These are phyloP conservation scores for Fissipunctia ypsillon DNA, from an alignment of 2,888 invertebrate species.

Conservation along the genomic window DNA sequence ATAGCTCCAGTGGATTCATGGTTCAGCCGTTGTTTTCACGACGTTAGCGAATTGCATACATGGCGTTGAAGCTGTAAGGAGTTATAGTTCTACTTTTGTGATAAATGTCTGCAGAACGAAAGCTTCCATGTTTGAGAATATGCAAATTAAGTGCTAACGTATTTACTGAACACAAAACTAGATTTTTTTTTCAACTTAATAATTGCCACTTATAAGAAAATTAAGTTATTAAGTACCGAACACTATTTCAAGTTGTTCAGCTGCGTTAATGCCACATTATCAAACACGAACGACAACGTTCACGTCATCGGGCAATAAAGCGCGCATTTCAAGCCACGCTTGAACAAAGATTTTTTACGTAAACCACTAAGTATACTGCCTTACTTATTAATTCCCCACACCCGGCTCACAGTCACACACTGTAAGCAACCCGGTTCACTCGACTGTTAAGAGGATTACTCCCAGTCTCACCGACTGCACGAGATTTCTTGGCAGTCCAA, in stretches of 20 bases:
- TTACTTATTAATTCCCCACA: slow-evolving; percentile 68
- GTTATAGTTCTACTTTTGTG: slow-evolving; percentile 30
- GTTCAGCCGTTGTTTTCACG: slow-evolving; percentile 67
- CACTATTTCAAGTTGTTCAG: slow-evolving; percentile 17
- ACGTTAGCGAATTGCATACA: slow-evolving; percentile 78
- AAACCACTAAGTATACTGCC: slow-evolving; percentile 39
- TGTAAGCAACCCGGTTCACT: slow-evolving; percentile 72
- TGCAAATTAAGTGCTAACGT: neutral
- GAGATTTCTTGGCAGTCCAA: slow-evolving; percentile 75
- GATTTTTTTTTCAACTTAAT: neutral
- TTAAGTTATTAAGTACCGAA: slow-evolving; percentile 25
- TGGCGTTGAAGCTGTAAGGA: slow-evolving; percentile 52
- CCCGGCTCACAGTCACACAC: slow-evolving; percentile 59
- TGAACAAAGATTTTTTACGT: slow-evolving; percentile 51
- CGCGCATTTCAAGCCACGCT: slow-evolving; percentile 17
- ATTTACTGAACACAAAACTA: too few relatives aligned
- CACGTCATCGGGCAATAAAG: slow-evolving; percentile 55
- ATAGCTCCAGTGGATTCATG: slow-evolving; percentile 69
- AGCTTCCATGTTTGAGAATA: neutral
- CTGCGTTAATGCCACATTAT: neutral
- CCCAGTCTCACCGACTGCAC: slow-evolving; percentile 68
- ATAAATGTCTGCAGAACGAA: neutral
- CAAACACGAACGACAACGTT: slow-evolving; percentile 42
- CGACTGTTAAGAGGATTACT: slow-evolving; percentile 80
- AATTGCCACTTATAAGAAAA: neutral